Evolutionary conservation across 1,140 invertebrate species (phyloP), one percentile per base, ranked within the genome.

Genomic region (Whitmania pigra): DNA sequence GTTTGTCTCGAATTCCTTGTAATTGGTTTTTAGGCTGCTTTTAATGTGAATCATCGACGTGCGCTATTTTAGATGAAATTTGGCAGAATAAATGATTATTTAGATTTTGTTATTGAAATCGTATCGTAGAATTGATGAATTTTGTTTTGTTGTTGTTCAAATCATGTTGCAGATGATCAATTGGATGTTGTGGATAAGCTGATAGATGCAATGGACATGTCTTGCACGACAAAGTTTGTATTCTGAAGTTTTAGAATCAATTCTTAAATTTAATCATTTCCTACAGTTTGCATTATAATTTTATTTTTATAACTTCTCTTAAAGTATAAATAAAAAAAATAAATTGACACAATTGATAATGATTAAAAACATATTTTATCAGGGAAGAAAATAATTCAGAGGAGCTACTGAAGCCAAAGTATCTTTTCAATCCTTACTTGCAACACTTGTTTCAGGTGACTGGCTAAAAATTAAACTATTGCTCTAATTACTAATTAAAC

Each of bases 121-220:
- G n/a, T n/a, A n/a, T n/a, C n/a, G n/a, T n/a, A n/a, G n/a, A n/a
- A n/a, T n/a, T n/a, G n/a, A n/a, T n/a, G n/a, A n/a, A n/a, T n/a
- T n/a, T n/a, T n/a, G n/a, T n/a, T n/a, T n/a, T n/a, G n/a, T n/a
- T n/a, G n/a, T n/a, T n/a, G n/a, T n/a, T n/a, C n/a, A n/a, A n/a
- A n/a, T 49, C 75, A 68, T 74, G 68, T 75, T 73, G 71, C 76
- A 79, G 81, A 77, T 71, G 81, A 84, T 43, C 82, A 84, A 75
- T 69, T 83, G 36, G 69, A 71, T 63, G 77, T 78, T 60, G 76
- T 85, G 25, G 83, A 84, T 78, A 76, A 80, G 31, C 73, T 85
- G 7, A 84, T 85, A 27, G 78, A 77, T 63, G 73, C 72, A 57
- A 83, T 84, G 82, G 83, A 84, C 76, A 77, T 84, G 36, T 77